Evolutionary conservation across 2,888 invertebrate species (phyloP).

Genomic region (Pandemis corylana): DNA sequence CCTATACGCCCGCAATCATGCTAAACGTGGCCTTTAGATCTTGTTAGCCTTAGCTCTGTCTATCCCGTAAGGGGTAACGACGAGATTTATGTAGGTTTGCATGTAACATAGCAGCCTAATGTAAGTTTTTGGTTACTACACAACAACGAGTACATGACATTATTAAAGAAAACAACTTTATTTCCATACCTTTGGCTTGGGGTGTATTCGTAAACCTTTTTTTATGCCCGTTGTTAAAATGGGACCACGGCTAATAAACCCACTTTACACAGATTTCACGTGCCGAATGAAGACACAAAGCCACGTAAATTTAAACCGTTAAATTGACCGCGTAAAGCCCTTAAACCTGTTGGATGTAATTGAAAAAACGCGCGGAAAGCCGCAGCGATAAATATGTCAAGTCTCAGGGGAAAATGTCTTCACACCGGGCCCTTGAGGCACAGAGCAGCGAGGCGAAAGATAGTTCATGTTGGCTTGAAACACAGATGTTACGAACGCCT

Average conservation of each 20-base stretch:
- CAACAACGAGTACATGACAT: too few species aligned
- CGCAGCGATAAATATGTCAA: slow-evolving; percentile 56
- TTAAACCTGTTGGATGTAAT: slow-evolving; percentile 52
- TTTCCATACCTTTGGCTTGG: not conserved
- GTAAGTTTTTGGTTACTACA: too few species aligned
- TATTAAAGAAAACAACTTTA: too few species aligned
- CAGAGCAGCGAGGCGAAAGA: slow-evolving; percentile 31
- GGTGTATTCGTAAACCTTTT: not conserved
- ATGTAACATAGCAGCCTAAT: too few species aligned
- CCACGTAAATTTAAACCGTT: slow-evolving; percentile 33
- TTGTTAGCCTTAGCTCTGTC: too few species aligned
- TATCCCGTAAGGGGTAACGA: too few species aligned
- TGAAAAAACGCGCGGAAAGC: slow-evolving; percentile 50
- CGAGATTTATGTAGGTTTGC: too few species aligned
- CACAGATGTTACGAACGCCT: not conserved
- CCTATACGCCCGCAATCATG: too few species aligned
- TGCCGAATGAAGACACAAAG: slow-evolving; percentile 28
- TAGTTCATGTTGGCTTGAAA: not conserved
- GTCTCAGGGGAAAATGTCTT: slow-evolving; percentile 45
- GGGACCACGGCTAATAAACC: not conserved
- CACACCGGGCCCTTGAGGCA: slow-evolving; percentile 42
- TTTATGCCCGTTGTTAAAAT: not conserved
- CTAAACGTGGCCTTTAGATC: too few species aligned
- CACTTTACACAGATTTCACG: slow-evolving; percentile 5
- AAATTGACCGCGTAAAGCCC: slow-evolving; percentile 40